These are phyloP conservation scores for Caenorhabditis sulstoni DNA, from an alignment of 2,888 invertebrate genomes.

Conservation along the genomic window DNA sequence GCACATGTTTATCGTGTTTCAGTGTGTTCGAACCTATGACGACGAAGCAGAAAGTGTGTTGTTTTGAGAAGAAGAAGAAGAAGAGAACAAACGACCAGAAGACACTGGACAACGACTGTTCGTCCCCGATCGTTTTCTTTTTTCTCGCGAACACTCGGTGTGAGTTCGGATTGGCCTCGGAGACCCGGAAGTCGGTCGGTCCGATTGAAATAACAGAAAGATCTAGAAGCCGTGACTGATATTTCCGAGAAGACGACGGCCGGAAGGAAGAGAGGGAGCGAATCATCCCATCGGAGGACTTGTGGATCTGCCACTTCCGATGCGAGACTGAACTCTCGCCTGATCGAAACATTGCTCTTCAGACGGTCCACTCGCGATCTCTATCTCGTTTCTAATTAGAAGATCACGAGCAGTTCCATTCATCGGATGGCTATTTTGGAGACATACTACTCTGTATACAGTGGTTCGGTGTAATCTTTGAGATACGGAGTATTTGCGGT, in stretches of 20 bases:
- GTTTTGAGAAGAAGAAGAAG: background rate
- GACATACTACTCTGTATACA: background rate
- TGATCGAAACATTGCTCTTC: background rate
- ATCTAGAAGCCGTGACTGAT: background rate
- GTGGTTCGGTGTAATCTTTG: constrained; percentile 19
- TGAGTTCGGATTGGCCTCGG: background rate
- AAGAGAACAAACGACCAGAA: background rate
- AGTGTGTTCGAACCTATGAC: constrained; percentile 12
- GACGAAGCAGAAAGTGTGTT: background rate
- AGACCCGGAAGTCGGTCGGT: constrained; percentile 8
- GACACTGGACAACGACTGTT: background rate
- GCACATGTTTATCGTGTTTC: constrained; percentile 12
- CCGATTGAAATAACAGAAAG: background rate
- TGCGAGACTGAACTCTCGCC: background rate
- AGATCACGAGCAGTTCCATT: constrained; percentile 25
- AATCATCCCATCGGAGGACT: background rate
- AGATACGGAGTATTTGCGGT: constrained; percentile 17
- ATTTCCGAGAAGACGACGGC: constrained; percentile 1
- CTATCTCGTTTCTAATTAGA: constrained; percentile 13
- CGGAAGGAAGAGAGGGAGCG: constrained; percentile 19
- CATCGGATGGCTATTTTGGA: constrained; percentile 9
- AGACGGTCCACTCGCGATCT: constrained; percentile 23
- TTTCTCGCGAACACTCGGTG: background rate
- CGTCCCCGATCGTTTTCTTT: too few relatives aligned
- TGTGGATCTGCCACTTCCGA: constrained; percentile 1